Evolutionary conservation across 2,797 vertebrate species (phyloP).

Genomic region (Bradypodion ventrale): DNA sequence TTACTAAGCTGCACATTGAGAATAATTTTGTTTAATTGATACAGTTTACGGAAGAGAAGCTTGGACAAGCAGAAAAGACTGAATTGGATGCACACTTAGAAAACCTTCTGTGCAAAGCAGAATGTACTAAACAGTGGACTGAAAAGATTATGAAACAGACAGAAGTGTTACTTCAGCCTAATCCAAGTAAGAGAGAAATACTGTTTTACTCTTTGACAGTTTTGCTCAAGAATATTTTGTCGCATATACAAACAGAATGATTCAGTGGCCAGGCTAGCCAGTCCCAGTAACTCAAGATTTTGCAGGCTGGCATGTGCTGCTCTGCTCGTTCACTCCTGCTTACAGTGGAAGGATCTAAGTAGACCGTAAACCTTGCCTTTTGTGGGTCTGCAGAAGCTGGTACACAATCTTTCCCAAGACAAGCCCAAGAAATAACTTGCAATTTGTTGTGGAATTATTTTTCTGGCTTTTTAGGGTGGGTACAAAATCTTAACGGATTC

Average conservation of each 20-base stretch:
- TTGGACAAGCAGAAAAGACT: conserved; percentile 92
- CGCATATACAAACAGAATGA: not conserved
- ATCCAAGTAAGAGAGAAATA: conserved; percentile 83
- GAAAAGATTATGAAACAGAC: conserved; percentile 94
- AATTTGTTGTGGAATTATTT: too few relatives aligned
- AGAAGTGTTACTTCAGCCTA: conserved; percentile 92
- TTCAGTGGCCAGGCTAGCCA: too few relatives aligned
- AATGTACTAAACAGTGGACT: conserved; percentile 91
- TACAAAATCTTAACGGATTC: too few relatives aligned
- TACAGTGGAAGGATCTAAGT: too few relatives aligned
- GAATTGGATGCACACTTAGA: conserved; percentile 90
- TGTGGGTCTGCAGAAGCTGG: too few relatives aligned
- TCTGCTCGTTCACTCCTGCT: too few relatives aligned
- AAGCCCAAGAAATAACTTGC: too few relatives aligned
- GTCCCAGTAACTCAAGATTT: too few relatives aligned
- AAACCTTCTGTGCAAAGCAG: conserved; percentile 86
- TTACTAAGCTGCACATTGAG: conserved; percentile 15
- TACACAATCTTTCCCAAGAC: too few relatives aligned
- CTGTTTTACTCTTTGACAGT: conserved; percentile 30
- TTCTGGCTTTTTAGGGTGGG: too few relatives aligned
- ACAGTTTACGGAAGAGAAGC: conserved; percentile 93
- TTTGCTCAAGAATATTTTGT: not conserved
- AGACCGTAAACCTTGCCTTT: too few relatives aligned
- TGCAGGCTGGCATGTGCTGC: too few relatives aligned
- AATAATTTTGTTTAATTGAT: conserved; percentile 29